Base-by-base conservation (phyloP, 35 echinoderm and acorn worm species). In the Apostichopus californicus region DNA sequence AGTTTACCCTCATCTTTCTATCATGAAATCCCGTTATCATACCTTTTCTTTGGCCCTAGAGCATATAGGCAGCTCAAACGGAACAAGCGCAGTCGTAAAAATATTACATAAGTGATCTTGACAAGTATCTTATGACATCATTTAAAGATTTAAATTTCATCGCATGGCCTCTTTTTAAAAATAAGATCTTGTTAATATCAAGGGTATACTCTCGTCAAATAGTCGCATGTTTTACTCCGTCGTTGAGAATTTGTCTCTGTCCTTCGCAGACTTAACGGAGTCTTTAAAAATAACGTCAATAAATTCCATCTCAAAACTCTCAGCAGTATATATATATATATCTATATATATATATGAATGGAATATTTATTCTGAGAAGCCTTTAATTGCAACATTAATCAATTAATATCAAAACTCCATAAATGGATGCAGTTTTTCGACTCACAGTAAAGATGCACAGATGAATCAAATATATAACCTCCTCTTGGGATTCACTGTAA, bases 21-120 rank as follows among this genome's bases (percentile, higher is more conserved):
- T 22, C 17, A 75, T 75, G 1, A 20, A 75, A 18, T 75, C 21
- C 7, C 6, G 12, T 18, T 18, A 75, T 75, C 18, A 17, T 46
- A 46, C 71, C 20, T n/a, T 24, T 73, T 75, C 7, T 18, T n/a
- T 18, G 71, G 71, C 71, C 71, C 21, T 75, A 14, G 13, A 75
- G 71, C 71, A 75, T 18, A 13, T 18, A 13, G 15, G 71, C 13
- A 75, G 20, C 21, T 75, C 20, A 75, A 75, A n/a, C 71, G 17
- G 71, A 22, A 75, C 15, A 24, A 75, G 14, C n/a, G n/a, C 17
- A 75, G 71, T 75, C 71, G 71, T 4, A 68, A 75, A 73, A 73
- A 75, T 20, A 75, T 75, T 75, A 75, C 71, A 75, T n/a, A 75
- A 75, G 71, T 75, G 71, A 75, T 75, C 71, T 75, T 75, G 71